Evolutionary conservation across 2,888 invertebrate genomes (phyloP), one percentile per base, ranked within the genome.

Genomic region (Beris chalybata): DNA sequence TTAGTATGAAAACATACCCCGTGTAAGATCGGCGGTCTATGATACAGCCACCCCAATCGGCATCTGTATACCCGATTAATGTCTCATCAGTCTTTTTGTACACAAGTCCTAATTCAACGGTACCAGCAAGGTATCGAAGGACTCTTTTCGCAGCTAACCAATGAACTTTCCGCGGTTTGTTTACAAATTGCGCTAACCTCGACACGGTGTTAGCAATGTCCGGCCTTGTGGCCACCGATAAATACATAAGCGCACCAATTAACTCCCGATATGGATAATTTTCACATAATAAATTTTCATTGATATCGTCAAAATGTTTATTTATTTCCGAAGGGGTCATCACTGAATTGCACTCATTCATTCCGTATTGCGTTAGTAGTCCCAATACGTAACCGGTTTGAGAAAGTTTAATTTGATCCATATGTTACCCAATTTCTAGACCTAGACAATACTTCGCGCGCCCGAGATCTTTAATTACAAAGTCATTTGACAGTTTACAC

Each of bases 401-500:
- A n/a, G 22, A 61, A 6, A 69, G 45, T 15, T 54, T 9, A 44
- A 67, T 70, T 53, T 44, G 22, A 29, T n/a, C 38, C n/a, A 38
- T 53, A 32, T 22, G 5, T 65, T 68, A 69, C 11, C 13, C 30
- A 22, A 68, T 69, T 65, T 70, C 65, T 22, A 67, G 47, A 55
- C 69, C 67, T 43, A 70, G 65, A 64, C 70, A 70, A 58, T 59
- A 66, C 48, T 64, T 69, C 15, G 66, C 67, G 22, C 57, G 57
- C 32, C 63, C 64, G 45, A 55, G 63, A 13, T 58, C 56, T 56
- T 66, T 69, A 22, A 66, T 66, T 31, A 63, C 64, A 45, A 55
- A 63, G n/a, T 58, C 56, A 45, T 67, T 52, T 59, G 44, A 50
- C 52, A 54, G 38, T n/a, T 11, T 7, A 9, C 9, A 29, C 30